phyloP scores from a whole-genome alignment of 2,797 vertebrate genomes.

The Ceryle rudis region DNA sequence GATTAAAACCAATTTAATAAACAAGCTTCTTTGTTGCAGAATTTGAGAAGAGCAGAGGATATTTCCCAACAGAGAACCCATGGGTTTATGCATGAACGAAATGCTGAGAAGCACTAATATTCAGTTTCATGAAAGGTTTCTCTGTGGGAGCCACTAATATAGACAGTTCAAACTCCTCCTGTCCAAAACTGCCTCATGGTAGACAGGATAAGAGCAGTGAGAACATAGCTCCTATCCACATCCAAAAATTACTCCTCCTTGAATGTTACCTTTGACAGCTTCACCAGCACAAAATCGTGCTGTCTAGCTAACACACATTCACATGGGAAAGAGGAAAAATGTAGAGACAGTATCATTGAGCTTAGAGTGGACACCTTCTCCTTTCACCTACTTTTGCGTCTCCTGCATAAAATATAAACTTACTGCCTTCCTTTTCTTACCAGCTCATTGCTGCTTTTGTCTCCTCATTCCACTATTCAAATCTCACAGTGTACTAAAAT shows the following conservation, averaged over 20 bases:
- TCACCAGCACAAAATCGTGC: background rate
- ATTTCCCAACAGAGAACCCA: background rate
- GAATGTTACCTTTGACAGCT: background rate
- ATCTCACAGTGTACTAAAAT: background rate
- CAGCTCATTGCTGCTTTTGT: background rate
- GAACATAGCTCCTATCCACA: background rate
- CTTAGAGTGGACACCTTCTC: background rate
- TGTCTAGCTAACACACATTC: background rate
- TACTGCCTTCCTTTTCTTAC: background rate
- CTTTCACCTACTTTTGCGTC: background rate
- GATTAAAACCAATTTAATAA: background rate
- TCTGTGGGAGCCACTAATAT: background rate
- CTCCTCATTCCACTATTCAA: background rate
- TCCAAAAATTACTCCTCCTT: background rate
- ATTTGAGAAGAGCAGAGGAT: background rate
- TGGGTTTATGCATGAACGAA: background rate
- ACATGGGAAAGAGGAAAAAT: background rate
- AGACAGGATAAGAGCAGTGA: background rate
- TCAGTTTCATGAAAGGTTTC: background rate
- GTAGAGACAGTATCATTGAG: background rate
- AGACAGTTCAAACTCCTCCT: background rate
- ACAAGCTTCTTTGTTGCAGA: background rate
- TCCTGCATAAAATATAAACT: background rate
- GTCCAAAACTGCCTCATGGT: background rate
- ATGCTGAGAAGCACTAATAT: background rate